Conservation (phyloP, 2,888 invertebrate species). For the Oscheius sp. region DNA sequence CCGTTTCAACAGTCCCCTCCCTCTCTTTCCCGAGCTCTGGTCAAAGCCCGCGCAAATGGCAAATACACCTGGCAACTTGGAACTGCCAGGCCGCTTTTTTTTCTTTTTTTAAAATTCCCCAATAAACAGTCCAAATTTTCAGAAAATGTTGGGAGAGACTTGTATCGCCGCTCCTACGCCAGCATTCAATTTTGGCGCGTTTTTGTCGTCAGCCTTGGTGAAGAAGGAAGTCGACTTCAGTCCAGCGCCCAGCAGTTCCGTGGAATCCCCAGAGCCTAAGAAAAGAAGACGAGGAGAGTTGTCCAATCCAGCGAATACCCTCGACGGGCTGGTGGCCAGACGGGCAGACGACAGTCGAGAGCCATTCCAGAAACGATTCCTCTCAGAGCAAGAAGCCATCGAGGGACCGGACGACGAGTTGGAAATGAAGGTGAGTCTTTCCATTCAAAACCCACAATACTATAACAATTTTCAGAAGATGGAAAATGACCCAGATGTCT, state of each 20-base stretch:
- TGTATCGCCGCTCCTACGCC: constrained; percentile 11
- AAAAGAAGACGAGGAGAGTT: constrained; percentile 53
- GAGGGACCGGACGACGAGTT: constrained; percentile 71
- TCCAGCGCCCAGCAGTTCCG: background rate
- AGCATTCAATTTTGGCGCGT: constrained; percentile 23
- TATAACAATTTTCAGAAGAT: constrained; percentile 55
- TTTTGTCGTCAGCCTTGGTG: background rate
- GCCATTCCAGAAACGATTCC: constrained; percentile 64
- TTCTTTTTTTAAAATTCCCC: background rate
- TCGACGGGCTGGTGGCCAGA: constrained; percentile 69
- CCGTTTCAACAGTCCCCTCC: constrained; percentile 18
- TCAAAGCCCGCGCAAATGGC: constrained; percentile 11
- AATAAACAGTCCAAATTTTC: background rate
- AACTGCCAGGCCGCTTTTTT: background rate
- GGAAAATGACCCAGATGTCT: constrained; percentile 72
- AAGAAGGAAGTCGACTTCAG: constrained; percentile 6
- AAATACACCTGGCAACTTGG: constrained; percentile 27
- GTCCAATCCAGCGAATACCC: constrained; percentile 70
- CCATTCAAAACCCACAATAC: background rate
- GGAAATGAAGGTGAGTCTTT: constrained; percentile 62
- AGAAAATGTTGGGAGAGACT: constrained; percentile 29
- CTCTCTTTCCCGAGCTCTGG: background rate
- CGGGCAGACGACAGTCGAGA: constrained; percentile 65
- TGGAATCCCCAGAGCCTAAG: constrained; percentile 7
- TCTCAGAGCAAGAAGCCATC: constrained; percentile 72